A percentile compares a stretch with the other conserved stretches of the same genome.
phyloP scores from a whole-genome alignment of 2,888 invertebrate genomes.

The Terebella lapidaria region DNA sequence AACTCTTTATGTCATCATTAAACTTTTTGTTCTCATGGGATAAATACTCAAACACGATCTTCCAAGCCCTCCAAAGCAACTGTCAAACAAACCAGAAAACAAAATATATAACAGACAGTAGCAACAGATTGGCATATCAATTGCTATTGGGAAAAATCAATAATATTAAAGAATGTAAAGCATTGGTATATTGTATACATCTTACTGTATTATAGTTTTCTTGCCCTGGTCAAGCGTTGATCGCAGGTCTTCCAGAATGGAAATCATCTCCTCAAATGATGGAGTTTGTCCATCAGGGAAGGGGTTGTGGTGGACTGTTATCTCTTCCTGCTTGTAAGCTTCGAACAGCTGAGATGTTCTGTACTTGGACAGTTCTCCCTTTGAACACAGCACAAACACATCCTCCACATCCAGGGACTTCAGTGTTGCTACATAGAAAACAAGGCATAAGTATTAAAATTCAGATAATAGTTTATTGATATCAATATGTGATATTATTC shows the following conservation, averaged over 20 bases:
- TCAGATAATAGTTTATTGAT: too few species aligned
- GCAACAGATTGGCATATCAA: not conserved
- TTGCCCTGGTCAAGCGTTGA: conserved; percentile 28
- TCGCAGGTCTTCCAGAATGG: conserved; percentile 33
- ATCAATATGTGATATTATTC: too few species aligned
- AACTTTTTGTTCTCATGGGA: not conserved
- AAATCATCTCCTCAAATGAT: conserved; percentile 25
- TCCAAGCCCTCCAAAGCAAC: conserved; percentile 42
- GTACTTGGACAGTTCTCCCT: conserved; percentile 40
- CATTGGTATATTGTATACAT: conserved; percentile 11
- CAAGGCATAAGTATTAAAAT: too few species aligned
- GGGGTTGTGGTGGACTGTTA: conserved; percentile 37
- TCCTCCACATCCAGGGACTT: conserved; percentile 31
- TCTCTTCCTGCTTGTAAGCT: conserved; percentile 25
- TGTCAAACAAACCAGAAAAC: conserved; percentile 22
- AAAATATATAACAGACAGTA: not conserved
- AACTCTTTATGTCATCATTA: too few species aligned
- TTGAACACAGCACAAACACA: conserved; percentile 36
- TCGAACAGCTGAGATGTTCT: conserved; percentile 32
- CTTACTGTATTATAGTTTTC: conserved; percentile 35
- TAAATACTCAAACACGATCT: conserved; percentile 35
- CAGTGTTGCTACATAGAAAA: conserved; percentile 24
- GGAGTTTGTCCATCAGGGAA: conserved; percentile 37
- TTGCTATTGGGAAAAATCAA: not conserved
- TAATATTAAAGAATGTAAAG: not conserved